Base-by-base conservation (phyloP, 2,797 vertebrate species). In the Paguma larvata region DNA sequence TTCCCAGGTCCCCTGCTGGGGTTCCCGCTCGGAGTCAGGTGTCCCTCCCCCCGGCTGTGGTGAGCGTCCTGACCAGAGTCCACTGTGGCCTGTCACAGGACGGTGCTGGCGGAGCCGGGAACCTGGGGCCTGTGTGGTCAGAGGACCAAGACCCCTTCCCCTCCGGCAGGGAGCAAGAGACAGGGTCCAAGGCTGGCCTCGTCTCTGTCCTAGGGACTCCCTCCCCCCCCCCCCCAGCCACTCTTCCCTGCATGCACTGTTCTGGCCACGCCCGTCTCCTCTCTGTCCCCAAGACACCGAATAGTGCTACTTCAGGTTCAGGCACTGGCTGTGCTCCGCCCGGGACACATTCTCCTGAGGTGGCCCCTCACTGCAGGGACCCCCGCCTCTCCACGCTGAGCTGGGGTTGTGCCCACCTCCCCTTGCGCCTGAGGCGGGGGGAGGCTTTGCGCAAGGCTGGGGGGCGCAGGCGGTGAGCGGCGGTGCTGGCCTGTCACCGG, bases 271-370 rank as follows among this genome's bases (percentile, higher is more conserved):
- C 34, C 11, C 4, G 5, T 3, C 32, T 19, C 27, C 34, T 82
- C 0, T 14, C 48, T 75, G 56, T 80, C 19, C 63, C 63, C 13
- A 6, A 56, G 34, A n/a, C 11, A 19, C 63, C 41, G 18, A 15
- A 41, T 19, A 53, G 19, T n/a, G 12, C 80, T 19, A 12, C n/a
- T 27, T n/a, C 56, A 77, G 59, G n/a, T 19, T 34, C 32, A 30
- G 23, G 25, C 59, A 38, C 34, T n/a, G n/a, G n/a, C n/a, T n/a
- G n/a, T n/a, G n/a, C n/a, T n/a, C n/a, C n/a, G n/a, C n/a, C n/a
- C 0, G 15, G 16, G n/a, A 41, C 32, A 13, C 34, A 2, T 56
- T 56, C 23, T 5, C 41, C 2, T 30, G 23, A 2, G 1, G 6
- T 38, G 67, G 84, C 4, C 34, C 68, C 32, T 25, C 44, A 9